Evolutionary conservation across 2,113 vertebrate genomes (phyloP), one percentile per base, ranked within the genome.

Genomic region (Scalopus aquaticus): DNA sequence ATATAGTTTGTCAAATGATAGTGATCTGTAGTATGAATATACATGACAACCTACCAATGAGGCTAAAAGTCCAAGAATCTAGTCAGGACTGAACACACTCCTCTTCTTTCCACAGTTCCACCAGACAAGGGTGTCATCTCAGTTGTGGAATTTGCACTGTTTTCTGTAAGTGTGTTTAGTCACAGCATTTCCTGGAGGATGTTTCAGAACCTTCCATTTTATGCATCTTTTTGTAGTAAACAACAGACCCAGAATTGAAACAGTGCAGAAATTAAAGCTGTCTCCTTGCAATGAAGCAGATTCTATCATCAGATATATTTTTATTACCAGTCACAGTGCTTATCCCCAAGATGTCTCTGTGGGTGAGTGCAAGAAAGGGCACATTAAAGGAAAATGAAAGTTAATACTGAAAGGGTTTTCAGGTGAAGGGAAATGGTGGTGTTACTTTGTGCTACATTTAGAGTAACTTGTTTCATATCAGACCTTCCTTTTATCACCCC

Each of bases 101-200:
- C 30, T 84, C 67, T 84, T 90, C 28, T 70, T 95, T 79, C 58
- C 17, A 83, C 39, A 78, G 72, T 60, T 44, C 80, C 72, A n/a
- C 28, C 82, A 97, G 76, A 78, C 64, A 74, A 89, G 46, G 96
- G 51, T 42, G 76, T 94, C 79, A 97, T 92, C 90, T 91, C 44
- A 70, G 6, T 35, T 70, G 1, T 17, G 82, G 76, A 46, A 76
- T 69, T 69, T 20, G 54, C 0, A 2, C 28, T 49, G 2, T 56
- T 86, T 91, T 81, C 79, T 19, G n/a, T 42, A 39, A 28, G 46
- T 37, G 51, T 54, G 26, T 74, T 86, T 2, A 35, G 76, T 64
- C 37, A 88, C 44, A 28, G 9, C n/a, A 39, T 54, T 28, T 74
- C 56, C 0, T 26, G 91, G 76, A 16, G 65, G 72, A 44, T 74